A percentile compares a stretch with the other conserved stretches of the same genome.
Conservation (phyloP, 2,888 invertebrate species). For the Troides aeacus region DNA sequence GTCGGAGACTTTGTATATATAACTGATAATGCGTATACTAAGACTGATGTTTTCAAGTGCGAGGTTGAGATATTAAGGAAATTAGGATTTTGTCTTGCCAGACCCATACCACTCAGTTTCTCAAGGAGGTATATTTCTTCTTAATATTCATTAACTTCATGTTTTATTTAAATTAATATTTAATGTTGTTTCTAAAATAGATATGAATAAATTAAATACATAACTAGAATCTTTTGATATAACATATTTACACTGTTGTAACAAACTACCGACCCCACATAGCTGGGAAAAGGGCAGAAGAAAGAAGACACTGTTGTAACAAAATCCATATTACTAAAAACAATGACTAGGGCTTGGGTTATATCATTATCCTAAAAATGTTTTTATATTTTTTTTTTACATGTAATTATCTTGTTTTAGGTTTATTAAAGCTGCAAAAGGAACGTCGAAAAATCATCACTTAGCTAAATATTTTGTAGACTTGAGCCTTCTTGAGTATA, state of each 20-base stretch:
- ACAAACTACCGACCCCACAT: too few species aligned
- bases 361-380: too few species aligned
- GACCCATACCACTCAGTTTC: conserved; percentile 94
- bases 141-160: too few species aligned
- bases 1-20: conserved; percentile 94
- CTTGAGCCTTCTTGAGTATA: conserved; percentile 88
- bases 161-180: too few species aligned
- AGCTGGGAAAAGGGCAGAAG: too few species aligned
- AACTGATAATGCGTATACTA: conserved; percentile 92
- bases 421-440: conserved; percentile 81
- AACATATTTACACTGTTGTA: too few species aligned
- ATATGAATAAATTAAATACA: too few species aligned
- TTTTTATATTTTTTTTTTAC: background rate
- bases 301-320: too few species aligned
- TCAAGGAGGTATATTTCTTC: conserved; percentile 85
- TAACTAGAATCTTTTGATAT: too few species aligned
- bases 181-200: too few species aligned
- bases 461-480: conserved; percentile 96
- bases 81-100: conserved; percentile 89
- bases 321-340: too few species aligned
- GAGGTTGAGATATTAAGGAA: conserved; percentile 88
- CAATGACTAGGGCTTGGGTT: too few species aligned
- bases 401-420: conserved; percentile 57
- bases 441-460: conserved; percentile 83
- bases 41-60: conserved; percentile 88